Percentiles rank a stretch among this genome's conserved stretches.
phyloP scores from a whole-genome alignment of 2,797 vertebrate genomes.

The Catharus ustulatus region DNA sequence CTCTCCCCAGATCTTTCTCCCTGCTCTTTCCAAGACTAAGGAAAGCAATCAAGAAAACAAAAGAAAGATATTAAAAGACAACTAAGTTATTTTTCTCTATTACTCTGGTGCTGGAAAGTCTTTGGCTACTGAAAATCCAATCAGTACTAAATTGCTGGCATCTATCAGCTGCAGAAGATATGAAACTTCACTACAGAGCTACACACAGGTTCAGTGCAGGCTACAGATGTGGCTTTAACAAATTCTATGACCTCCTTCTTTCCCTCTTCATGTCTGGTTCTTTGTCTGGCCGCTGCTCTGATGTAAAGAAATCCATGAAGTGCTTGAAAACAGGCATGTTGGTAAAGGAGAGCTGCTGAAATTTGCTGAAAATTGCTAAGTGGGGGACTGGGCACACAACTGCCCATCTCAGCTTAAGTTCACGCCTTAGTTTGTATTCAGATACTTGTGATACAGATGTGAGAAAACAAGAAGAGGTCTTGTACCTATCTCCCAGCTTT shows the following conservation, averaged over 20 bases:
- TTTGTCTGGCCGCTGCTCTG: neutral
- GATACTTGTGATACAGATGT: rapidly evolving
- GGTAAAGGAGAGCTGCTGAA: neutral
- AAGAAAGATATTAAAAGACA: neutral
- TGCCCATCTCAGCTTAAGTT: neutral
- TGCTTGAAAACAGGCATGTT: neutral
- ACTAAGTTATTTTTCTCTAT: neutral
- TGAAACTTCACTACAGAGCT: neutral
- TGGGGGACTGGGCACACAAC: neutral
- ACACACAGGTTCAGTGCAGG: neutral
- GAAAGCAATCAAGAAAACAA: neutral
- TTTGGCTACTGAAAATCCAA: neutral
- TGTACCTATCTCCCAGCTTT: neutral
- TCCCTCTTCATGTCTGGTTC: neutral
- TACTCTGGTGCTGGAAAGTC: neutral
- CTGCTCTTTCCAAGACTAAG: neutral
- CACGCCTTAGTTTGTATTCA: neutral
- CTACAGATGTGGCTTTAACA: neutral
- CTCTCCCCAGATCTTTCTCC: neutral
- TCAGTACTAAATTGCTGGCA: neutral
- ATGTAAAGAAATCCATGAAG: neutral
- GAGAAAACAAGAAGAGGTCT: neutral
- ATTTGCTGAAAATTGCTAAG: neutral
- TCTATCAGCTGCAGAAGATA: neutral
- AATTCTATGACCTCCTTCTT: neutral